Base-by-base conservation (phyloP, 1,140 invertebrate genomes). In the Zaprionus gabonicus region DNA sequence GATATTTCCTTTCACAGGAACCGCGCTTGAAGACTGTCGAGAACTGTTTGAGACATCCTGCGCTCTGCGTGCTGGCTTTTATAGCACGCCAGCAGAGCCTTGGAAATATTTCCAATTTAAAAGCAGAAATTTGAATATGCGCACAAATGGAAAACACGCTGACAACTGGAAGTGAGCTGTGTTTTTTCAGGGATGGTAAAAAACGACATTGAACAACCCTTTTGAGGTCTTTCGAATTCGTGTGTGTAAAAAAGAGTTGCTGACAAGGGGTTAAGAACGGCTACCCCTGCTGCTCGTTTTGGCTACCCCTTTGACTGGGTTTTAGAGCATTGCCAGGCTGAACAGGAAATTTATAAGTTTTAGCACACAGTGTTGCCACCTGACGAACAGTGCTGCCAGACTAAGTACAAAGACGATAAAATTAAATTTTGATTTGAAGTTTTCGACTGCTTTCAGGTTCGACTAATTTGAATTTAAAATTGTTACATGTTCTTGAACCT, bases 41-140 rank as follows among this genome's bases (percentile, higher is more conserved):
- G 49, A 36, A 63, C 5, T 68, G 81, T 68, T 69, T 88, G 84
- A 68, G n/a, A n/a, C n/a, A n/a, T n/a, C 10, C 20, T n/a, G 25
- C 51, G 15, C 34, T 13, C 0, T 1, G 9, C 4, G 17, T 17
- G 3, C 0, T 41, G 10, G 55, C 56, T 88, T 87, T 88, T 87
- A 87, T 88, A 87, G 56, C 28, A 9, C 41, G 4, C 41, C 41
- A 20, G 6, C 46, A n/a, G n/a, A 4, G 27, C 23, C 25, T 49
- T 87, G 77, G 80, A 82, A 87, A 44, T 36, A 23, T 46, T 87
- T 82, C 73, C 83, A 78, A 75, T 81, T 87, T 87, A 78, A 87
- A 84, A 17, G 15, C 10, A 12, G 17, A 80, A 87, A 87, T 87
- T 87, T 87, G 84, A 87, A 87, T 87, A 87, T 87, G 84, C 84